phyloP scores from a whole-genome alignment of 1,140 invertebrate genomes.

The Solenopsis invicta region DNA sequence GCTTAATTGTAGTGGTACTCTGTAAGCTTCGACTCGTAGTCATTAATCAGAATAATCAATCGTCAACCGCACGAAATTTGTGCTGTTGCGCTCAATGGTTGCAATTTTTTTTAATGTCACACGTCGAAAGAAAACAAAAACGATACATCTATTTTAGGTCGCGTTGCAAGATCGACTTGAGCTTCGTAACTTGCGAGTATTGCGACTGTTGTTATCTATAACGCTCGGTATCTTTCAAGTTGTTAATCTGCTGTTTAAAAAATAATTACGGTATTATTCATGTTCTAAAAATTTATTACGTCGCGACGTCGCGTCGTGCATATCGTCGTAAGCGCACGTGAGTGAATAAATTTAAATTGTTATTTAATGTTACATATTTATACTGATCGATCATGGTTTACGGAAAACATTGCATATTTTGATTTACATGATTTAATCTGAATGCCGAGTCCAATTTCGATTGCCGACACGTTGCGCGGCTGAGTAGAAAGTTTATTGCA shows the following conservation, averaged over 20 bases:
- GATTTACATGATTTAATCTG: not conserved
- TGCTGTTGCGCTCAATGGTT: not conserved
- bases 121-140: not conserved
- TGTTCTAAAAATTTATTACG: not conserved
- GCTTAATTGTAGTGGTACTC: slow-evolving; percentile 41
- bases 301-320: not conserved
- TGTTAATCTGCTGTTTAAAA: not conserved
- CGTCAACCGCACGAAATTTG: slow-evolving; percentile 15
- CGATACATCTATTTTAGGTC: not conserved
- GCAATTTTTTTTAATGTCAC: slow-evolving; percentile 12
- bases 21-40: slow-evolving; percentile 14
- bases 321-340: not conserved
- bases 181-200: not conserved
- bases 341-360: slow-evolving; percentile 18
- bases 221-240: not conserved
- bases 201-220: not conserved
- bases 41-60: slow-evolving; percentile 28
- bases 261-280: slow-evolving; percentile 12
- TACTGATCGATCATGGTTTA: not conserved
- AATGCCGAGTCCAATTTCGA: slow-evolving; percentile 19
- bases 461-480: slow-evolving; percentile 23
- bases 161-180: not conserved
- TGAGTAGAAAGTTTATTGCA: slow-evolving; percentile 69
- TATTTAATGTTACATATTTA: not conserved
- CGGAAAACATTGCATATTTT: slow-evolving; percentile 16